Base-by-base conservation (phyloP, 2,113 vertebrate species). In the Catharus minimus region DNA sequence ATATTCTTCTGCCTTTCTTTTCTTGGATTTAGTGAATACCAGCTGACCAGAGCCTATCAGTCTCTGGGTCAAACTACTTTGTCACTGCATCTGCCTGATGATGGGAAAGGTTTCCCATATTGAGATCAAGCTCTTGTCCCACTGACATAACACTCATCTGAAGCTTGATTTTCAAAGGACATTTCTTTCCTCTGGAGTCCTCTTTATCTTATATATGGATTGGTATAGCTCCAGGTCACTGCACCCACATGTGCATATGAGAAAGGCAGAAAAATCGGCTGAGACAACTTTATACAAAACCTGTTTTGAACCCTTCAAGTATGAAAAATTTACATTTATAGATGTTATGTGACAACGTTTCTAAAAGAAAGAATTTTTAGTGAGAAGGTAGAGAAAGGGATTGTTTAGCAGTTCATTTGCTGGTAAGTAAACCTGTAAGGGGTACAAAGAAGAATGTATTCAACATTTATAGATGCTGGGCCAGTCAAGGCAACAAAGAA, bases 161-260 rank as follows among this genome's bases (percentile, higher is more conserved):
- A 85, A 76, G 24, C 24, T 47, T 32, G 20, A 56, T 85, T 73
- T 89, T 69, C 56, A 73, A 71, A 82, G 13, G 30, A 2, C 3
- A 26, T 82, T 82, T 74, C 30, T 61, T 82, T 80, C n/a, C 19
- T 80, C 58, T 60, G 6, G 18, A n/a, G 32, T 50, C 9, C 14
- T 33, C 26, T 71, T 28, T 81, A 13, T 13, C 19, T 76, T 55
- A n/a, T 30, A 22, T 73, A 5, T 41, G 39, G 21, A 33, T 53
- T 72, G 13, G 5, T 65, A 15, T 20, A 74, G 8, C 47, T 88
- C n/a, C 17, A 53, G 12, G 12, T 72, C n/a, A 26, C 43, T 66
- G 52, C 8, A 23, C 39, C 5, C 32, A 39, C 7, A 3, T 26
- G 4, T 27, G 21, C 0, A 0, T 36, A 11, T 10, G 28, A 82